Base-by-base conservation (phyloP, 2,888 invertebrate species). In the Papilio protenor region DNA sequence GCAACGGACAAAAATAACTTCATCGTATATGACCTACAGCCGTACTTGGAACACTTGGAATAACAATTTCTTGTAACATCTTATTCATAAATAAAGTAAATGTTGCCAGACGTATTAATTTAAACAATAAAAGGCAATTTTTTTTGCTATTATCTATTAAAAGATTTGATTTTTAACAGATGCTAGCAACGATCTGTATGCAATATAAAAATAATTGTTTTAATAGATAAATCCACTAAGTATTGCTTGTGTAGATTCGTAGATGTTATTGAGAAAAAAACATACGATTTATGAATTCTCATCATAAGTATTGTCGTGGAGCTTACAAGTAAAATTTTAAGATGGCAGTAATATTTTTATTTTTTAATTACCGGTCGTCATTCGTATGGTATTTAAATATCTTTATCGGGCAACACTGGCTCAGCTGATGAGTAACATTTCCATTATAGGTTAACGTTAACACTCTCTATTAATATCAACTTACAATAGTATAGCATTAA, bases 391-490 rank as follows among this genome's bases (percentile, higher is more conserved):
- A 59, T 64, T 77, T 64, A 33, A 11, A 57, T 33, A 11, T 66
- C 33, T 66, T 69, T 47, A 59, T 57, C 77, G 45, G 73, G 57
- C 77, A 77, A 74, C 77, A 77, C 73, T 59, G 14, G 10, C 6
- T 3, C 69, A 18, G 47, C 18, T 73, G 77, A 69, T 77, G 77
- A 77, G 47, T 77, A 77, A 77, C 33, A 77, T 77, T 69, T 49
- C 73, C 73, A 55, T 73, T 33, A 73, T 73, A 73, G 73, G 59
- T 73, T 73, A 21, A 14, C 33, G 12, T 72, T 18, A 16, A 2
- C 12, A 21, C 18, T 18, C 1, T 23, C 8, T 55, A 45, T 3
- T 5, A 73, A 77, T 45, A 49, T 45, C 14, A 40, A 47, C 66
- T 55, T n/a, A n/a, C 5, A 55, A 64, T 6, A 0, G 0, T 1